phyloP scores from a whole-genome alignment of 64 coral and sea anemone species.

The Porites lutea region DNA sequence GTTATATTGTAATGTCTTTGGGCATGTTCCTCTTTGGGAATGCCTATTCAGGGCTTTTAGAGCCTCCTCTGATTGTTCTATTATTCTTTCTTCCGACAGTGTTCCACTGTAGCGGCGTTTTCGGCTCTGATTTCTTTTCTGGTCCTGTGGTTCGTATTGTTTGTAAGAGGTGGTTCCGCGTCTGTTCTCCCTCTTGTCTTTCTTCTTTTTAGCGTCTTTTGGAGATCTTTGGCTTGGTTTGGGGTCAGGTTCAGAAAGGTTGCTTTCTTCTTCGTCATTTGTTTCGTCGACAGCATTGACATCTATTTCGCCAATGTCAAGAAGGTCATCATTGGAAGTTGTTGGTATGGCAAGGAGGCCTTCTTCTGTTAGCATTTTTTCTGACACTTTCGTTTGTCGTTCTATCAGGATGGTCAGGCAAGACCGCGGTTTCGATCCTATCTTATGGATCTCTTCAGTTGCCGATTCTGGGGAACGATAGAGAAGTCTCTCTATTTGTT shows the following conservation, averaged over 20 bases:
- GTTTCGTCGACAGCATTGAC: not conserved
- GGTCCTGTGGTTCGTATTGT: no score
- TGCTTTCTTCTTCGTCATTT: not conserved
- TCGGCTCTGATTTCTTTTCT: no score
- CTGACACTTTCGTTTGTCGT: not conserved
- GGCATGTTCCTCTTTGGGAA: no score
- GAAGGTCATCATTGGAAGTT: not conserved
- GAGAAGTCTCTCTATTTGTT: not conserved
- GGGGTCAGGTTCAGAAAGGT: no score
- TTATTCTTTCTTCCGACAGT: no score
- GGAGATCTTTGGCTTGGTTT: not conserved
- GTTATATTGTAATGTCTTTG: no score
- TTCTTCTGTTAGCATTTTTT: not conserved
- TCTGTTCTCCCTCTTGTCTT: no score
- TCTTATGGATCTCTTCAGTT: conserved; percentile 1
- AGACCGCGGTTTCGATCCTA: not conserved
- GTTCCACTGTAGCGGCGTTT: no score
- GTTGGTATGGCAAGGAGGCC: not conserved
- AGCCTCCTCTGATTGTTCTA: no score
- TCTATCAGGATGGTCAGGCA: not conserved
- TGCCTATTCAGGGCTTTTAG: no score
- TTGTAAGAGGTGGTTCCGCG: no score
- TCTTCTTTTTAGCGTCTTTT: no score
- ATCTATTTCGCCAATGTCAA: not conserved
- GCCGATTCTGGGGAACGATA: not conserved